Evolutionary conservation across 2,888 invertebrate species (phyloP), one percentile per base, ranked within the genome.

Genomic region (Helleia helle): DNA sequence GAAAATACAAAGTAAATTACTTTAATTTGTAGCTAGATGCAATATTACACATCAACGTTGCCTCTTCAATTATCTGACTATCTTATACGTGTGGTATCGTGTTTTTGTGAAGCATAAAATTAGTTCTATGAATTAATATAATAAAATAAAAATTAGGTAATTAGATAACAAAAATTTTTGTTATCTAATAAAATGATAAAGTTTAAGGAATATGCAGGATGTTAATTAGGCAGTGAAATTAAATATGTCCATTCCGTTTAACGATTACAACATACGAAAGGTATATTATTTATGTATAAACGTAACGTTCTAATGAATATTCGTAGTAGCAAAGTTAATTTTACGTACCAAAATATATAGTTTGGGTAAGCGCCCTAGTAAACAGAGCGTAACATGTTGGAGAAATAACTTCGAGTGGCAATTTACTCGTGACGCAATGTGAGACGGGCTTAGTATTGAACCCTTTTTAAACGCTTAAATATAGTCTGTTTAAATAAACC

Each of bases 1-100:
- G 49, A 55, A 56, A 55, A 52, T 49, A 47, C 46, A 47, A 49
- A 51, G 51, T 50, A 52, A 56, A 54, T 55, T 55, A 52, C 49
- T 43, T 48, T 40, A 40, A 40, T 40, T 34, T 15, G 40, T 26
- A 25, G 22, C 13, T 9, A 38, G 31, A 36, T 36, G 40, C 34
- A 31, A 40, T 15, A 30, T 30, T 9, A 31, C 31, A 18, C 22
- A 22, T 34, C 17, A 17, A 18, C 12, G 22, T 18, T 34, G 34
- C 18, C 22, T 34, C 17, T 17, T 9, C 34, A 34, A 34, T 34
- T 34, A 31, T 34, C 13, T 8, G 12, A 4, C 28, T 14, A 4
- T 22, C 11, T 18, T n/a, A n/a, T n/a, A n/a, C 5, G 22, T 13
- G 22, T 2, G 15, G n/a, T n/a, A n/a, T n/a, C 22, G 12, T 22